Percentiles rank a stretch among this genome's conserved stretches.
Evolutionary conservation across 2,888 invertebrate species (phyloP).

Genomic region (Homarus gammarus): DNA sequence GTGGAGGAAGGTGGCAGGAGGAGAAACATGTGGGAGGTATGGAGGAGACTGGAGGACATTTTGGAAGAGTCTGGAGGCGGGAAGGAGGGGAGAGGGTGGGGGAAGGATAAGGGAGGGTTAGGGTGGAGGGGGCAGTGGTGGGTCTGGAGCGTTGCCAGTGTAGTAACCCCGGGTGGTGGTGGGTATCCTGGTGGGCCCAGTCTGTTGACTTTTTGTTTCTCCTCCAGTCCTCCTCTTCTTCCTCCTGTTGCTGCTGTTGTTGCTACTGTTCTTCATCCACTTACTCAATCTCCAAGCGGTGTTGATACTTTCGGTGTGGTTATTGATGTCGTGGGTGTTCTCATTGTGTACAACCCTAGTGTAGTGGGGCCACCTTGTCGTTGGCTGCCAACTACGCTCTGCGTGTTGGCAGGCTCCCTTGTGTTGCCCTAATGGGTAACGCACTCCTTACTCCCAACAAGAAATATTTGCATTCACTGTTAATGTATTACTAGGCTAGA

Average conservation of each 20-base stretch:
- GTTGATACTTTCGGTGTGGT: background rate
- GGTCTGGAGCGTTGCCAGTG: constrained; percentile 15
- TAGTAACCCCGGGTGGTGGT: background rate
- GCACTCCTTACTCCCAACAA: background rate
- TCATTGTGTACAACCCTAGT: background rate
- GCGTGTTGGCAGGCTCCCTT: background rate
- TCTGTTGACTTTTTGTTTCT: background rate
- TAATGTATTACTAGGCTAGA: background rate
- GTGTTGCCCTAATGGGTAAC: background rate
- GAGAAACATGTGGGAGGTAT: no score
- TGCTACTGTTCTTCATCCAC: background rate
- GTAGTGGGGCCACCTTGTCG: background rate
- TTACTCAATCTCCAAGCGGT: background rate
- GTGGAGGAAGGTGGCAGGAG: no score
- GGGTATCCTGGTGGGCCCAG: background rate
- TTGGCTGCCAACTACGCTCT: background rate
- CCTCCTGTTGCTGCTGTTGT: background rate
- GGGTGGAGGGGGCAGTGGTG: background rate
- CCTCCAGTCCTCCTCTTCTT: background rate
- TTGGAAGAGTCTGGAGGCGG: no score
- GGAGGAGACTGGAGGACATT: background rate
- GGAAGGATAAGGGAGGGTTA: background rate
- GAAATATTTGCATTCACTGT: background rate
- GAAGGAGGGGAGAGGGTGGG: background rate
- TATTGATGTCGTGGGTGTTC: background rate